A percentile compares a stretch with the other conserved stretches of the same genome.
These are phyloP conservation scores for Lipotes vexillifer DNA, from an alignment of 2,113 vertebrate species.

Conservation along the genomic window DNA sequence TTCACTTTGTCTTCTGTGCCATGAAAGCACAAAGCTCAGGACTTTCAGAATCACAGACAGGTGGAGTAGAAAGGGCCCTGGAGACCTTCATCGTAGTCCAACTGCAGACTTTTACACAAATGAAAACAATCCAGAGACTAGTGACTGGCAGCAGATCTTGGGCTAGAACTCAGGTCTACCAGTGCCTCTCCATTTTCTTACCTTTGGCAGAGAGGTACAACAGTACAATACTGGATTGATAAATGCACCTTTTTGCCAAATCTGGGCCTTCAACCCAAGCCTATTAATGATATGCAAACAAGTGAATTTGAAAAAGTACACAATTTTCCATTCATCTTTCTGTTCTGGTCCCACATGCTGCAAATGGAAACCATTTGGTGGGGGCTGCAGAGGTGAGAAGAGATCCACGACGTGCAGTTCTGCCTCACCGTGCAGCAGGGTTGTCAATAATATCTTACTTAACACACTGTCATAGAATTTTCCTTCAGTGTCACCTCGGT, in stretches of 20 bases:
- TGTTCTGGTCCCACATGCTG: constrained; percentile 27
- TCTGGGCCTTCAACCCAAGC: not conserved
- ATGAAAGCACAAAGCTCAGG: not conserved
- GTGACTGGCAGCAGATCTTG: not conserved
- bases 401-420: constrained; percentile 57
- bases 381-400: constrained; percentile 37
- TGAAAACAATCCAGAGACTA: not conserved
- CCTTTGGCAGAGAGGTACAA: not conserved
- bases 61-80: not conserved
- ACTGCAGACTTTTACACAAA: not conserved
- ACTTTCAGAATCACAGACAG: not conserved
- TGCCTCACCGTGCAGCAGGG: constrained; percentile 72
- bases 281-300: constrained; percentile 35
- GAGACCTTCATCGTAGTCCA: not conserved
- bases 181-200: not conserved
- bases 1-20: not conserved
- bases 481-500: constrained; percentile 82
- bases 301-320: constrained; percentile 35
- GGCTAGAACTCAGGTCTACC: not conserved
- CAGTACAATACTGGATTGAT: not conserved
- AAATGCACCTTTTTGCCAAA: not conserved
- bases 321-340: constrained; percentile 62
- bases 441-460: constrained; percentile 82
- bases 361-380: constrained; percentile 74
- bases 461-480: constrained; percentile 80